Conservation (phyloP, 2,797 vertebrate genomes). For the Cossypha polioptera region DNA sequence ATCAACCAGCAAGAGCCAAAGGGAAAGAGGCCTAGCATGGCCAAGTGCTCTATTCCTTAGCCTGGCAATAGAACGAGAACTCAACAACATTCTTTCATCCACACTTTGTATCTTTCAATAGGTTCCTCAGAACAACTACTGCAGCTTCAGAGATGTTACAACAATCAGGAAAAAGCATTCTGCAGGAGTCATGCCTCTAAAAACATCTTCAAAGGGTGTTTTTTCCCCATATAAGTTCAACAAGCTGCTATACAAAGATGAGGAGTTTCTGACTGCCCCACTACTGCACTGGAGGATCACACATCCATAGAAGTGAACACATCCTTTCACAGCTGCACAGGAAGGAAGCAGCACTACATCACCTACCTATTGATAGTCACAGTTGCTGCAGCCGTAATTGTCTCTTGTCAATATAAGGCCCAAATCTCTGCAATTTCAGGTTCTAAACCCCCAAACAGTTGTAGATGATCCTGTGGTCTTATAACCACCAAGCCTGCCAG, state of each 20-base stretch:
- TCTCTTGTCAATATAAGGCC: not conserved
- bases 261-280: not conserved
- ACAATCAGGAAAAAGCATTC: not conserved
- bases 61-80: not conserved
- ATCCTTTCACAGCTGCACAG: not conserved
- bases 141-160: not conserved
- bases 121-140: not conserved
- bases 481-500: not conserved
- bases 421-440: not conserved
- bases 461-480: not conserved
- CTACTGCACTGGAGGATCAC: not conserved
- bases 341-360: not conserved
- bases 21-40: not conserved
- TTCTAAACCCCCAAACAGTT: not conserved
- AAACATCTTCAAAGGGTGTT: not conserved
- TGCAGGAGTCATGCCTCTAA: not conserved
- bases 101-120: not conserved
- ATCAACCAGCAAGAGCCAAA: not conserved
- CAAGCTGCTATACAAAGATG: not conserved
- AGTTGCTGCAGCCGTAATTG: not conserved
- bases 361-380: not conserved
- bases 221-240: not conserved
- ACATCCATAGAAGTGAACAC: not conserved
- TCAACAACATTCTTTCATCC: not conserved
- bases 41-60: not conserved